Evolutionary conservation across 2,113 vertebrate genomes (phyloP), one percentile per base, ranked within the genome.

Genomic region (Pterocles burchelli): DNA sequence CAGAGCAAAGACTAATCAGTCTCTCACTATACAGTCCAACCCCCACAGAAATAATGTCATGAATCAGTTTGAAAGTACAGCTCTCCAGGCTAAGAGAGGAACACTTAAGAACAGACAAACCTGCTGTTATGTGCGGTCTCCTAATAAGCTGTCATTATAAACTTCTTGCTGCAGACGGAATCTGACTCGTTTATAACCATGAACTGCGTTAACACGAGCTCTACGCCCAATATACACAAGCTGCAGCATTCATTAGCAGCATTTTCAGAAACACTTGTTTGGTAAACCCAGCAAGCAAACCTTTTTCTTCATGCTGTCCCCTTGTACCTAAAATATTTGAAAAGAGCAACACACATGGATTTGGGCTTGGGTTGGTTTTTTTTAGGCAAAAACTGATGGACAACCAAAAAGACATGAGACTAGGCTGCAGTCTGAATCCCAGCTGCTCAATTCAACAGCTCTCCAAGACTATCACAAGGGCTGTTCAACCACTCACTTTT

Each of bases 211-310:
- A 85, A 43, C 41, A 13, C 0, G 7, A 84, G 59, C 62, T 25
- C 33, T 8, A 19, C 41, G 46, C 10, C 4, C 25, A 36, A 26
- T 0, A 51, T 1, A 58, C 11, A n/a, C 5, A 22, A 8, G 34
- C 3, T 66, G 20, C 38, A 19, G 55, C 12, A 29, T 9, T 43
- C 38, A 5, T 21, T 8, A 34, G 41, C 33, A 72, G 24, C 26
- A 15, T 17, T 92, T 74, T 78, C 12, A 75, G 51, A 70, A 85
- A 78, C 4, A 41, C 3, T n/a, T 21, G 9, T 33, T 29, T 17
- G 10, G 49, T 11, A 82, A 54, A 18, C 1, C 12, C 20, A 25
- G 13, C 3, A 41, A 34, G 25, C 12, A 80, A 51, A 88, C 33
- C 16, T 59, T 81, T 46, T 51, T 15, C 46, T 29, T 29, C 15